A percentile compares a stretch with the other conserved stretches of the same genome.
Conservation (phyloP, 2,797 vertebrate genomes). For the Aplochiton taeniatus region DNA sequence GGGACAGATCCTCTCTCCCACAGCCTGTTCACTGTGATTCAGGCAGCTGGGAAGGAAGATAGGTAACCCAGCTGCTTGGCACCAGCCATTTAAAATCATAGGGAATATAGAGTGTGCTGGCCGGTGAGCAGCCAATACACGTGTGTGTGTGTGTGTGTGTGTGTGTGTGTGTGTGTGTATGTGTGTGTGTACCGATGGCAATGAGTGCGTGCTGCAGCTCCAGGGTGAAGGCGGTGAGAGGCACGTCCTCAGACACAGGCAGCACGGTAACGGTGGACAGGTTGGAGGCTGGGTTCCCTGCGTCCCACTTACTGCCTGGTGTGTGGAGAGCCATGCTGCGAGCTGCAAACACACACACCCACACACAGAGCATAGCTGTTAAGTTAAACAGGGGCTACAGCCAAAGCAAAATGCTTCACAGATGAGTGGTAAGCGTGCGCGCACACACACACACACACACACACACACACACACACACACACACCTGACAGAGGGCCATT, state of each 20-base stretch:
- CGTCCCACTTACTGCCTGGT: conserved; percentile 85
- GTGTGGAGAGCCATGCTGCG: conserved; percentile 78
- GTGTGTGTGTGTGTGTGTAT: background rate
- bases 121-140: too few species aligned
- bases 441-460: background rate
- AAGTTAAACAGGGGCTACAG: too few species aligned
- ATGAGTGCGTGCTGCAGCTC: conserved; percentile 90
- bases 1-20: too few species aligned
- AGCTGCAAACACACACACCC: conserved; percentile 64
- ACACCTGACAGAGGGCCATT: conserved; percentile 79
- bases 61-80: too few species aligned
- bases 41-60: too few species aligned
- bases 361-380: background rate
- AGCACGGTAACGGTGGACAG: conserved; percentile 89
- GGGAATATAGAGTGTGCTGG: too few species aligned
- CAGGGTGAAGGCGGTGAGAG: conserved; percentile 87
- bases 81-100: too few species aligned
- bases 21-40: background rate
- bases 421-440: too few species aligned
- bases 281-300: conserved; percentile 85
- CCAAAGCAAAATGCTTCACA: too few species aligned
- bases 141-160: background rate
- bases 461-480: conserved; percentile 22
- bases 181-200: conserved; percentile 76
- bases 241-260: conserved; percentile 90